Evolutionary conservation across 1,140 invertebrate genomes (phyloP), one percentile per base, ranked within the genome.

Genomic region (Conus ventricosus): DNA sequence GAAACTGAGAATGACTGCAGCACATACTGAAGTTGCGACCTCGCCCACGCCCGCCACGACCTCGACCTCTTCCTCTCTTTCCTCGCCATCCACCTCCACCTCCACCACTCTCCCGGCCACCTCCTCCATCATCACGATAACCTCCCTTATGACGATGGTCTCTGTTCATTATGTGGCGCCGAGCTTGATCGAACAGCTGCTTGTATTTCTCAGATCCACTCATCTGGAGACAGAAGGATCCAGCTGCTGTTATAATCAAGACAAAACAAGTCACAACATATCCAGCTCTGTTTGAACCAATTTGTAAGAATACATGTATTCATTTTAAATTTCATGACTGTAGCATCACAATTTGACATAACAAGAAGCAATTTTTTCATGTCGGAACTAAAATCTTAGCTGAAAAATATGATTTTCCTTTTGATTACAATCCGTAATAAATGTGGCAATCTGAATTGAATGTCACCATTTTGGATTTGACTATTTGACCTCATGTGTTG

Each of bases 161-260:
- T 63, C 82, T 60, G 25, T 84, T 15, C 82, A 84, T 84, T 23
- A 84, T 84, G 27, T 60, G 57, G 5, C 17, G 23, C 55, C 27
- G 82, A n/a, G 57, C 82, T 15, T 25, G 57, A 17, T 84, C 8
- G n/a, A 84, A 84, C 54, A 84, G 82, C 25, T 63, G n/a, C 54
- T 54, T 25, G 82, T 84, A 84, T 11, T 13, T 84, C n/a, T 39
- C 82, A 11, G n/a, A 11, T 55, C 27, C 27, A 5, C 13, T 11
- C 80, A 81, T 81, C 51, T 81, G 80, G 11, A 75, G 7, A 75
- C 17, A 75, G 7, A 75, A 20, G 5, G 8, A 60, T 60, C 57
- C 8, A 60, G 57, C 57, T 60, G 23, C 67, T 75, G 67, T 75
- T 75, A 75, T 20, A 25, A 20, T 75, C n/a, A 75, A 3, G 39